Evolutionary conservation across 2,113 vertebrate species (phyloP).

Genomic region (Alectura lathami): DNA sequence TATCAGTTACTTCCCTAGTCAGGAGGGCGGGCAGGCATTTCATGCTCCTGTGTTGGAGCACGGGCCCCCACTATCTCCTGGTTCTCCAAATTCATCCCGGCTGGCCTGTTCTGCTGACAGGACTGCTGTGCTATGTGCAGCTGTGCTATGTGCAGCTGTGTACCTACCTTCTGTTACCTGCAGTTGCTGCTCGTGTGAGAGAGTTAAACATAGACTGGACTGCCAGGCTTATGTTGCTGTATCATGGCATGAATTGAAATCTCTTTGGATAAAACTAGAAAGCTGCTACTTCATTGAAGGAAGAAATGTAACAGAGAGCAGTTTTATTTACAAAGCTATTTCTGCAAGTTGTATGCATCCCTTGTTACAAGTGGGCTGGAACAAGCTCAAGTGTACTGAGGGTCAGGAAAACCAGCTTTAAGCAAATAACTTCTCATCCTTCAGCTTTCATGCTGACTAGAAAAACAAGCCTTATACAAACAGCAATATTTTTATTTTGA

Average conservation of each 20-base stretch:
- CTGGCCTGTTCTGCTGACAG: not conserved
- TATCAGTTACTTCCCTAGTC: not conserved
- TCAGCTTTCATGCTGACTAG: not conserved
- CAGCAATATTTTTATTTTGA: not conserved
- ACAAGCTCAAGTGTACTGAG: not conserved
- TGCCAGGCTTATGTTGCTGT: not conserved
- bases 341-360: not conserved
- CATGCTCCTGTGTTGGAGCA: not conserved
- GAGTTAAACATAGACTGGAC: not conserved
- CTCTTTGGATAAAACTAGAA: not conserved
- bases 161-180: rapidly evolving
- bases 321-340: not conserved
- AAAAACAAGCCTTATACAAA: not conserved
- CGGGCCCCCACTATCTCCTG: not conserved
- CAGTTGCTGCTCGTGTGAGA: not conserved
- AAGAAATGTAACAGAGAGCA: not conserved
- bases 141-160: not conserved
- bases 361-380: not conserved
- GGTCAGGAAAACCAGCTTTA: not conserved
- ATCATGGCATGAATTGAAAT: not conserved
- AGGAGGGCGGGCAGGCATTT: not conserved
- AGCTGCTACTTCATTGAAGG: not conserved
- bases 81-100: not conserved
- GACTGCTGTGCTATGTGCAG: not conserved
- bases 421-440: not conserved